Percentiles rank a stretch among this genome's conserved stretches.
phyloP scores from a whole-genome alignment of 2,113 vertebrate species.

The Vanacampus margaritifer region DNA sequence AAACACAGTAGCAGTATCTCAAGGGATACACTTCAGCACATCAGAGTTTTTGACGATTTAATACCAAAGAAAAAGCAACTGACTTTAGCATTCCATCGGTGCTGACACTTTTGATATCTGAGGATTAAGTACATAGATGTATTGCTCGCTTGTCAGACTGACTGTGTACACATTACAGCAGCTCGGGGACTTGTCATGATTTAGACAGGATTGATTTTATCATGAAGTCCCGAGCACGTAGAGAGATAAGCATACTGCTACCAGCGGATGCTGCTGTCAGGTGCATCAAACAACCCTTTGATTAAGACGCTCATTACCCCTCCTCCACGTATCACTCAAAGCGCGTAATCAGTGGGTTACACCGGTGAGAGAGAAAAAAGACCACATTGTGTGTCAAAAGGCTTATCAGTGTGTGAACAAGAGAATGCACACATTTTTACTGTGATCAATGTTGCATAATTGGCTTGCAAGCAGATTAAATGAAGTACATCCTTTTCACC shows the following conservation, averaged over 20 bases:
- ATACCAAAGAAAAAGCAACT: background rate
- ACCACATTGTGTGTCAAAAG: conserved; percentile 44
- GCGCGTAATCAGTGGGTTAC: conserved; percentile 43
- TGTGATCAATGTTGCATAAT: conserved; percentile 62
- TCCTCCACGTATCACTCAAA: conserved; percentile 27
- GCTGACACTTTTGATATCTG: conserved; percentile 20
- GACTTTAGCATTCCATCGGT: background rate
- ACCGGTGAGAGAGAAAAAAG: conserved; percentile 27
- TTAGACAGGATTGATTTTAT: conserved; percentile 63
- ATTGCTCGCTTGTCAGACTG: conserved; percentile 47
- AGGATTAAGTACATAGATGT: conserved; percentile 45
- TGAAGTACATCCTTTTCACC: conserved; percentile 46
- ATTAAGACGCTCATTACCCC: conserved; percentile 51
- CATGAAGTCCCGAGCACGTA: conserved; percentile 14
- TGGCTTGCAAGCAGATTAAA: conserved; percentile 44
- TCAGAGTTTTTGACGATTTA: background rate
- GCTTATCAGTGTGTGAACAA: conserved; percentile 53
- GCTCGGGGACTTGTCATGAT: conserved; percentile 59
- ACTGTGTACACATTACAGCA: conserved; percentile 51
- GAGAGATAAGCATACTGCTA: conserved; percentile 23
- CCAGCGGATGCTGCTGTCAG: conserved; percentile 47
- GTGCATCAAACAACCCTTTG: conserved; percentile 61
- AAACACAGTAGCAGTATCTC: background rate
- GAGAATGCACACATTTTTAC: conserved; percentile 45
- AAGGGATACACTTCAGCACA: background rate